Percentiles rank a stretch among this genome's conserved stretches.
phyloP scores from a whole-genome alignment of 2,888 invertebrate species.

The Apeira syringaria region DNA sequence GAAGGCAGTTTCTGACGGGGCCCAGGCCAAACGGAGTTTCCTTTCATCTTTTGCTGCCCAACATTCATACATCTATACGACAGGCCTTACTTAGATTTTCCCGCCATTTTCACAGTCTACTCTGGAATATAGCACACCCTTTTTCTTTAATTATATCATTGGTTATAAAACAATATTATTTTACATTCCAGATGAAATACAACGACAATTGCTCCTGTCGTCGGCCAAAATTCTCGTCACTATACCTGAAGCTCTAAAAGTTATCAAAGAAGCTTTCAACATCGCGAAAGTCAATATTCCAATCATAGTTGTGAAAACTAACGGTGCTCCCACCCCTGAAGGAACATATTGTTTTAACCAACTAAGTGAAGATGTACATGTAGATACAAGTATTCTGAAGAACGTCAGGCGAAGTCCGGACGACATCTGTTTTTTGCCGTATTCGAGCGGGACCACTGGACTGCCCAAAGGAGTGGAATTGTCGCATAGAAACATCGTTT shows the following conservation, averaged over 20 bases:
- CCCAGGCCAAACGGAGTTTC: too few species aligned
- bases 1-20: too few species aligned
- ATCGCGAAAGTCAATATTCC: conserved; percentile 77
- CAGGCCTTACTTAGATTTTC: too few species aligned
- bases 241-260: conserved; percentile 72
- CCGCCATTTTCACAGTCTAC: too few species aligned
- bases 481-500: conserved; percentile 83
- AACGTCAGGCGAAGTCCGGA: conserved; percentile 68
- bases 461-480: conserved; percentile 90
- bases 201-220: conserved; percentile 85
- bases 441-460: conserved; percentile 95
- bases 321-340: conserved; percentile 59
- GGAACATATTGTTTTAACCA: conserved; percentile 85
- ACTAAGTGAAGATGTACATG: conserved; percentile 79
- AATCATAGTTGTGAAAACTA: conserved; percentile 76
- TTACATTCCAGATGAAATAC: conserved; percentile 88
- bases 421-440: conserved; percentile 89
- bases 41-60: too few species aligned
- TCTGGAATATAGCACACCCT: too few species aligned
- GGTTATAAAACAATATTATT: too few species aligned
- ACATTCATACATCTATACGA: too few species aligned
- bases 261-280: conserved; percentile 74
- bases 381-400: conserved; percentile 80
- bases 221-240: conserved; percentile 86
- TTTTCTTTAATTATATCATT: too few species aligned